Evolutionary conservation across 1,140 invertebrate species (phyloP).

Genomic region (Trialeurodes vaporariorum): DNA sequence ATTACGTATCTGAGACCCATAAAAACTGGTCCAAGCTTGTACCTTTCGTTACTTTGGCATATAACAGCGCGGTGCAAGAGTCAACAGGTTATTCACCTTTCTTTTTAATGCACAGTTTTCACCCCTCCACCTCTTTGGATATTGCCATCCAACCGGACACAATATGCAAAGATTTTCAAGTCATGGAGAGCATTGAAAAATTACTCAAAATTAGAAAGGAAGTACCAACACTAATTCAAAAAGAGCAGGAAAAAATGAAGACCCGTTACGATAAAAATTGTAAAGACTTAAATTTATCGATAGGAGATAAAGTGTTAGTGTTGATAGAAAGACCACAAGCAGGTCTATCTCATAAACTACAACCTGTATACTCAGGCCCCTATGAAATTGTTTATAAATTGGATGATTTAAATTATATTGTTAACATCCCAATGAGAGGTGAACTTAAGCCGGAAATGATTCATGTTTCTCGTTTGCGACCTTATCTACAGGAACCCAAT

Average conservation of each 20-base stretch:
- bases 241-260: neutral
- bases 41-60: neutral
- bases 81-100: neutral
- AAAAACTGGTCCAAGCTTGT: neutral
- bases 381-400: too few relatives aligned
- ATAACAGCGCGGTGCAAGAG: neutral
- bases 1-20: slow-evolving; percentile 2
- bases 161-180: neutral
- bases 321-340: too few relatives aligned
- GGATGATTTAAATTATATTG: too few relatives aligned
- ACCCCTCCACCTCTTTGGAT: neutral
- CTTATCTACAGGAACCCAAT: too few relatives aligned
- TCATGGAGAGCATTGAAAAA: neutral
- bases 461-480: too few relatives aligned
- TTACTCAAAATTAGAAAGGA: neutral
- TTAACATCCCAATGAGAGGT: too few relatives aligned
- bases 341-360: too few relatives aligned
- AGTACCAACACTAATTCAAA: neutral
- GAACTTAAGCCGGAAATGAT: too few relatives aligned
- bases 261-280: slow-evolving; percentile 6
- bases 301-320: too few relatives aligned
- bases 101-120: neutral
- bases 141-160: neutral
- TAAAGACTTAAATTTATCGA: neutral
- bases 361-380: too few relatives aligned